Evolutionary conservation across 2,888 invertebrate species (phyloP).

Genomic region (Ichneumon xanthorius): DNA sequence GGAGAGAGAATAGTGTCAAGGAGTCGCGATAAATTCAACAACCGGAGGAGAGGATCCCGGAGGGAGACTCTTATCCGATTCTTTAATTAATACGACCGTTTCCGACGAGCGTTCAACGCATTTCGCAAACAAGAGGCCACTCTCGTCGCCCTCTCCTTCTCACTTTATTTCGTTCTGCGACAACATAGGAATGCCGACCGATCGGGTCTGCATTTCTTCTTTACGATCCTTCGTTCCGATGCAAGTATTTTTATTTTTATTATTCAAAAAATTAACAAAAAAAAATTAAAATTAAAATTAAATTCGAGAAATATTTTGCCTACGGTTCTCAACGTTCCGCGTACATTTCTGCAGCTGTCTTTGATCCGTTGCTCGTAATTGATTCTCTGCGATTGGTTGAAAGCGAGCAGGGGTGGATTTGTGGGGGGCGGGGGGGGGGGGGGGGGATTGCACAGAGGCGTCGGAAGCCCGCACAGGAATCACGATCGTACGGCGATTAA

Average conservation of each 20-base stretch:
- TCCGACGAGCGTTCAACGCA: constrained; percentile 60
- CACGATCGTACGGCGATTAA: constrained; percentile 58
- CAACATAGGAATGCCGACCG: constrained; percentile 60
- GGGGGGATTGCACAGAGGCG: constrained; percentile 1
- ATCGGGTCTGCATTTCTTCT: constrained; percentile 54
- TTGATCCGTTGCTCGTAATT: not conserved
- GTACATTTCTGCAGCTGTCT: not conserved
- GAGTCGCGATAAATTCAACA: constrained; percentile 60
- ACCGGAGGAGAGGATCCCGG: constrained; percentile 50
- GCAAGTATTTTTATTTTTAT: not conserved
- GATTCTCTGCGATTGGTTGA: not conserved
- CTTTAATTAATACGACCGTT: constrained; percentile 69
- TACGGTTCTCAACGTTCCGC: not conserved
- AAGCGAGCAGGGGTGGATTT: not conserved
- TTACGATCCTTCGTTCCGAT: constrained; percentile 40
- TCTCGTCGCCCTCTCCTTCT: constrained; percentile 23
- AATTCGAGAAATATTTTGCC: not conserved
- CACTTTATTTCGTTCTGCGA: constrained; percentile 33
- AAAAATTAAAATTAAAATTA: no score
- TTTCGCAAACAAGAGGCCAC: constrained; percentile 55
- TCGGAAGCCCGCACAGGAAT: constrained; percentile 40
- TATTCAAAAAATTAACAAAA: no score
- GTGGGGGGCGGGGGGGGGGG: not conserved
- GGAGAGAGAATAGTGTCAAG: constrained; percentile 63
- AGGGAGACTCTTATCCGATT: constrained; percentile 65